phyloP scores from a whole-genome alignment of 2,888 invertebrate genomes.

The Pachydiplax longipennis region DNA sequence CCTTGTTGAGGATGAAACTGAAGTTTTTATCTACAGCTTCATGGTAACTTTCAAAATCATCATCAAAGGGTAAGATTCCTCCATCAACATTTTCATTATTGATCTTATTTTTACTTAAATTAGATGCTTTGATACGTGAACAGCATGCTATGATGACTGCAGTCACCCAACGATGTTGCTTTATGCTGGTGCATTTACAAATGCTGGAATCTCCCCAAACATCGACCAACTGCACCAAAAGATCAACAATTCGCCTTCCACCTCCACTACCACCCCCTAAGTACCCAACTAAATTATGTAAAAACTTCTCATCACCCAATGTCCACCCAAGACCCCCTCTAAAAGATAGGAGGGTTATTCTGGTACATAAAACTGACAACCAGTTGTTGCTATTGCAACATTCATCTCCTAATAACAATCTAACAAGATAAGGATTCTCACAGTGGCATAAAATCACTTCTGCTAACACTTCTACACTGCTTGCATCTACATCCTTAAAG shows the following conservation, averaged over 20 bases:
- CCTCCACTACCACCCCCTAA: slow-evolving; percentile 53
- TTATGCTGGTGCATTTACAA: slow-evolving; percentile 68
- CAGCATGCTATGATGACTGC: slow-evolving; percentile 63
- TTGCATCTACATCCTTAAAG: slow-evolving; percentile 65
- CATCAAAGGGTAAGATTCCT: slow-evolving; percentile 52
- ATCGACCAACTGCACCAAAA: slow-evolving; percentile 66
- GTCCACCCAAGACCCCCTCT: not conserved
- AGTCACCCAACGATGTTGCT: slow-evolving; percentile 75
- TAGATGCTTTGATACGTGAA: slow-evolving; percentile 1
- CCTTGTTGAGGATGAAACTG: slow-evolving; percentile 53
- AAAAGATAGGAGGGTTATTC: slow-evolving; percentile 67
- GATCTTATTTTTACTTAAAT: slow-evolving; percentile 59
- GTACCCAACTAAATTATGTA: slow-evolving; percentile 48
- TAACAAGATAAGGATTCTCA: slow-evolving; percentile 47
- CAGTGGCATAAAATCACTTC: slow-evolving; percentile 65
- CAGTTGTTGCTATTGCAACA: slow-evolving; percentile 67
- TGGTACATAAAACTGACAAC: slow-evolving; percentile 71
- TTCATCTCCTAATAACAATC: slow-evolving; percentile 63
- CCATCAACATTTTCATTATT: slow-evolving; percentile 59
- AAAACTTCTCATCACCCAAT: not conserved
- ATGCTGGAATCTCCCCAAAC: slow-evolving; percentile 75
- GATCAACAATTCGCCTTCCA: slow-evolving; percentile 56
- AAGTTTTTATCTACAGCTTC: not conserved
- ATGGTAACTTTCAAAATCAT: slow-evolving; percentile 2
- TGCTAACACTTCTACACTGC: slow-evolving; percentile 67